Base-by-base conservation (phyloP, 2,113 vertebrate species). In the Antechinus flavipes region DNA sequence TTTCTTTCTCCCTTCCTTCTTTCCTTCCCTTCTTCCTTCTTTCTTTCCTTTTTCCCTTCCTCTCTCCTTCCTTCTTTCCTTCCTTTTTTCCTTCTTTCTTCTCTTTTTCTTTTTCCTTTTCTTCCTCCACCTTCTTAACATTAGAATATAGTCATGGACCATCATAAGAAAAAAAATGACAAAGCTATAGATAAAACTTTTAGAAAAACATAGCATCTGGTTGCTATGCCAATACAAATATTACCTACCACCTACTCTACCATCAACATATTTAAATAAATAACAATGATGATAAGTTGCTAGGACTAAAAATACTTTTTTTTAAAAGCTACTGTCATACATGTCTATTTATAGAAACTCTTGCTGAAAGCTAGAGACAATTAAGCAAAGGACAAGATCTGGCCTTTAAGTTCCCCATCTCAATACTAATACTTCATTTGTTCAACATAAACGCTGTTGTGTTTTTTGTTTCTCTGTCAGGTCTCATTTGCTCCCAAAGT, bases 91-190 rank as follows among this genome's bases (percentile, higher is more conserved):
- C 30, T 30, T 30, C 11, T 4, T 68, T 1, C 11, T 35, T 4
- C 30, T 68, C 12, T 30, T 68, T 30, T 14, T 35, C 12, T 1
- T 68, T 9, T 14, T 16, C 3, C 30, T 35, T 2, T 30, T 55
- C 54, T 1, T 55, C 22, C 22, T 24, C 22, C 6, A 23, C 22
- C 5, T 23, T 6, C 19, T 55, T 23, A 52, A 76, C 47, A 61
- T 89, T 89, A 93, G 49, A 90, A 94, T 12, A 54, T 30, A 94
- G 52, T 68, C 84, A 92, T 46, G 23, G 26, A 25, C 54, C 93
- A 68, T 49, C 16, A 55, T 46, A 91, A 94, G 19, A 49, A 84
- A 93, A 93, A 93, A 94, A 90, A 46, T 19, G 93, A 89, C 35
- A 91, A 91, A 91, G 50, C 12, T 35, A 93, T 54, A 53, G 47